These are phyloP conservation scores for Bugulina stolonifera DNA, from an alignment of 2,888 invertebrate species.

Conservation along the genomic window DNA sequence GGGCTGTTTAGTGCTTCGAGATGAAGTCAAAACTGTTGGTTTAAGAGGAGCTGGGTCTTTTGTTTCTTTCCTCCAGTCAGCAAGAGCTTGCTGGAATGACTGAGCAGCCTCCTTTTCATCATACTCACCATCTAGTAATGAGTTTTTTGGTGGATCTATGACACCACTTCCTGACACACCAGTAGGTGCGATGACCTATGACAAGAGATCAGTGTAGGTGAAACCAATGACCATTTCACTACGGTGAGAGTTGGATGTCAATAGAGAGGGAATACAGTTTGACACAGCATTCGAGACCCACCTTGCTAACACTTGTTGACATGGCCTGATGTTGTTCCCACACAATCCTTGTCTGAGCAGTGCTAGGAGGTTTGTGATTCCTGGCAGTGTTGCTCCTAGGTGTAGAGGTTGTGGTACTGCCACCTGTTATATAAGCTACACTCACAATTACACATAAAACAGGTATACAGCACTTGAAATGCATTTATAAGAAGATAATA, in stretches of 20 bases:
- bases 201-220: no score
- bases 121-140: slow-evolving; percentile 42
- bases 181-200: no score
- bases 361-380: background rate
- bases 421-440: no score
- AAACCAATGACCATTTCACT: no score
- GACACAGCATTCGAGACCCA: no score
- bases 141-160: slow-evolving; percentile 1
- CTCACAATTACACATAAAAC: no score
- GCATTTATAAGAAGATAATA: no score
- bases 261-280: no score
- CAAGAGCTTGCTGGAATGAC: slow-evolving; percentile 47
- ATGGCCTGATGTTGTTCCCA: background rate
- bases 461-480: no score
- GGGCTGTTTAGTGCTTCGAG: background rate
- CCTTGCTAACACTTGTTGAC: no score
- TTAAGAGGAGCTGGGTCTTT: background rate
- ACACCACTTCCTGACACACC: background rate
- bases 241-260: no score
- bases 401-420: background rate
- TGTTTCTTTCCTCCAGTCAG: slow-evolving; percentile 38
- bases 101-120: slow-evolving; percentile 48
- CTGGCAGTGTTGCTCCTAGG: background rate
- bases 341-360: background rate
- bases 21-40: background rate